phyloP scores from a whole-genome alignment of 2,113 vertebrate genomes.

The Tautogolabrus adspersus region DNA sequence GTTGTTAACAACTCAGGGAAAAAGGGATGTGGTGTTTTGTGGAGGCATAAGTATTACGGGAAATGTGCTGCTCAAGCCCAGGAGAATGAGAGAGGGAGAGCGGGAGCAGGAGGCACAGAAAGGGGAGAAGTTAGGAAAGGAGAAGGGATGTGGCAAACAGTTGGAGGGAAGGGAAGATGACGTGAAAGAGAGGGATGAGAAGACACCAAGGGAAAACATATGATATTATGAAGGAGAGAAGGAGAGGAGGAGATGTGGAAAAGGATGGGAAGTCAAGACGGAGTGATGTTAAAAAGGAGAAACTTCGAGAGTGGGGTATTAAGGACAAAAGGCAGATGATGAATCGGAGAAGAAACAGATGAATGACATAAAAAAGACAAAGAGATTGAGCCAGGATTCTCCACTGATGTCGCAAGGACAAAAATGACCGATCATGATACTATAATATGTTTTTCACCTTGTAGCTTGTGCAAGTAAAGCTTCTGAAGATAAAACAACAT shows the following conservation, averaged over 20 bases:
- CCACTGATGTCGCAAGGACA: slow-evolving; percentile 13
- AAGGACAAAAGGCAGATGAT: slow-evolving; percentile 21
- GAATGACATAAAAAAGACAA: slow-evolving; percentile 12
- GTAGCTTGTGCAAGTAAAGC: slow-evolving; percentile 3
- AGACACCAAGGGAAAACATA: slow-evolving; percentile 35
- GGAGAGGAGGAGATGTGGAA: slow-evolving; percentile 10
- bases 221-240: slow-evolving; percentile 5
- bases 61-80: slow-evolving; percentile 74
- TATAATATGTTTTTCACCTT: slow-evolving; percentile 11
- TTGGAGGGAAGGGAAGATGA: slow-evolving; percentile 44
- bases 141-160: slow-evolving; percentile 49
- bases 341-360: slow-evolving; percentile 28
- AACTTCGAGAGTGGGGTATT: slow-evolving; percentile 17
- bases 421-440: slow-evolving; percentile 2
- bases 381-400: neutral
- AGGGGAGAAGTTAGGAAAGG: slow-evolving; percentile 53
- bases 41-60: slow-evolving; percentile 79
- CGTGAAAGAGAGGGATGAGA: slow-evolving; percentile 51
- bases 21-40: slow-evolving; percentile 79
- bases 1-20: slow-evolving; percentile 83
- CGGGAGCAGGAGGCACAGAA: slow-evolving; percentile 67
- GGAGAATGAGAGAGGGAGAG: slow-evolving; percentile 68
- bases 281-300: slow-evolving; percentile 17
- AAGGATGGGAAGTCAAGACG: slow-evolving; percentile 13
- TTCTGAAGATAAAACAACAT: neutral